Conservation (phyloP, 1,140 invertebrate genomes). For the Euglossa dilemma region DNA sequence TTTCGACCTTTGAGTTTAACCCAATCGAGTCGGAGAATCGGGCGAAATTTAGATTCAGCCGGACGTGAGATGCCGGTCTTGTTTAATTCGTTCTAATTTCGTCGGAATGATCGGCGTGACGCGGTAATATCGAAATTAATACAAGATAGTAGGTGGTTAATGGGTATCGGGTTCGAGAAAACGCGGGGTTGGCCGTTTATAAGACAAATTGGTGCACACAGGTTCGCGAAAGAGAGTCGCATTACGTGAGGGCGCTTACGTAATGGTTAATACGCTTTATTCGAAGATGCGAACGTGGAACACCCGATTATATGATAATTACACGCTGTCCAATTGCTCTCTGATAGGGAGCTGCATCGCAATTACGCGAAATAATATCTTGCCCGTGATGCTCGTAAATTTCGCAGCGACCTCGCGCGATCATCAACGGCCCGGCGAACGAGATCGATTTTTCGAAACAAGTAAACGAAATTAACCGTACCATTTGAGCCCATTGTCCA, state of each 20-base stretch:
- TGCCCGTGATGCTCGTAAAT: not conserved
- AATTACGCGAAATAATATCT: constrained; percentile 49
- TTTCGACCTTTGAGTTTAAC: too few relatives aligned
- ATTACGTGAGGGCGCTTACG: constrained; percentile 9
- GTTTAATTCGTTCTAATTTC: too few relatives aligned
- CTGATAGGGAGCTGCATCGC: not conserved
- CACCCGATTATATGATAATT: constrained; percentile 24
- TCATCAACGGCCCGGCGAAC: not conserved
- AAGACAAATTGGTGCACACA: not conserved
- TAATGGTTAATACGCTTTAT: constrained; percentile 39
- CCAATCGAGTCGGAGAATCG: too few relatives aligned
- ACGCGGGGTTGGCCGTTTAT: not conserved
- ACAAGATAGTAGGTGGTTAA: not conserved
- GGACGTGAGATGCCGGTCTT: too few relatives aligned
- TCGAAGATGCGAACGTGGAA: not conserved
- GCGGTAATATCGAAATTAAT: not conserved
- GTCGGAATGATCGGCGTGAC: too few relatives aligned
- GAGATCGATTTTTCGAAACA: not conserved
- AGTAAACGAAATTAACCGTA: not conserved
- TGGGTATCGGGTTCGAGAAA: not conserved
- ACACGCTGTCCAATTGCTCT: constrained; percentile 1
- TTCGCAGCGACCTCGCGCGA: not conserved
- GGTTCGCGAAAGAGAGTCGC: not conserved
- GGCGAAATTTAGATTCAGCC: too few relatives aligned
- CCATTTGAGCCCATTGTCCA: not conserved